Base-by-base conservation (phyloP, 2,113 vertebrate genomes). In the rat (Rattus norvegicus) region DNA sequence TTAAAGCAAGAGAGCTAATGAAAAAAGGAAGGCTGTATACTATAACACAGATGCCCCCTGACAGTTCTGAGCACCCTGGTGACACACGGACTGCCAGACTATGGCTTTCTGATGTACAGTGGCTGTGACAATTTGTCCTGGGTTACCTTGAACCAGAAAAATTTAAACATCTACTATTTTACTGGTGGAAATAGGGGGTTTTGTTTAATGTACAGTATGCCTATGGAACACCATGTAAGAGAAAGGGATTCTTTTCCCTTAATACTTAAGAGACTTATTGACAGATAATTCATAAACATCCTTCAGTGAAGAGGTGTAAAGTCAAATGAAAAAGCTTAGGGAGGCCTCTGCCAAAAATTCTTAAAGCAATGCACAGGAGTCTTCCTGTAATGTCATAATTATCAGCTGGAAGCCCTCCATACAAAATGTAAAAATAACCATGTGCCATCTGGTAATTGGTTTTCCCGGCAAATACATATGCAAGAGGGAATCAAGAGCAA, bases 321-420 rank as follows among this genome's bases (percentile, higher is more conserved):
- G 93, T 92, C 87, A 98, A 98, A 97, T 96, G 76, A 90, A 88
- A n/a, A 86, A 22, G 86, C 77, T 88, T 93, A 79, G 95, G 39
- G 95, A 90, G 33, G 30, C 85, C 95, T 96, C 96, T 96, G 94
- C 76, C 98, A 98, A 98, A 97, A 96, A 97, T 96, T 98, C 93
- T 91, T 97, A 97, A 97, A 97, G 96, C 94, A 97, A 97, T 98
- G 96, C 95, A 97, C 90, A 95, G 97, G 94, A 96, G 94, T 97
- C 92, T 98, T 98, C 75, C 81, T 97, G 86, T 97, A 98, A 98
- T 98, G 98, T 98, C 97, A 98, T 98, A 98, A 98, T 98, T 98
- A 98, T 98, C 97, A 98, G 87, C 92, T 98, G 98, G 96, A 98
- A 98, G 97, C 94, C 95, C 97, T 97, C 98, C 98, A 98, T 97